A percentile compares a stretch with the other conserved stretches of the same genome.
Conservation (phyloP, 2,888 invertebrate genomes). For the Matsumyia berberina region DNA sequence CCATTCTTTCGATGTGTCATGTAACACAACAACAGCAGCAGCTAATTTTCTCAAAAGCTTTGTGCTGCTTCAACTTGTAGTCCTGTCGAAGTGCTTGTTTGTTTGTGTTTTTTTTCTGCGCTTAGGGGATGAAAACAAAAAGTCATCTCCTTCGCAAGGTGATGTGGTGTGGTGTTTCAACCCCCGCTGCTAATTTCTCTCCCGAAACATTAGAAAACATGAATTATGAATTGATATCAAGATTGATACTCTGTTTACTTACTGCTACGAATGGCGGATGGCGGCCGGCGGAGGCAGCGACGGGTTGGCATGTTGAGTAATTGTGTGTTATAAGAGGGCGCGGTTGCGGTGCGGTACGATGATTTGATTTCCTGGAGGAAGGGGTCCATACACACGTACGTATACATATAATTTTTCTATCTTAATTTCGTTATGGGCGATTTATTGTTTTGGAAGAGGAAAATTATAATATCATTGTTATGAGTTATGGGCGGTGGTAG, state of each 20-base stretch:
- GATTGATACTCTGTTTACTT: constrained; percentile 80
- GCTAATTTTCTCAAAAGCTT: constrained; percentile 75
- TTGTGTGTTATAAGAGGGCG: constrained; percentile 65
- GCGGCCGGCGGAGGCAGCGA: constrained; percentile 39
- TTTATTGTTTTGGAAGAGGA: constrained; percentile 44
- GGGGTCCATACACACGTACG: constrained; percentile 36
- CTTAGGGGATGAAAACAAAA: constrained; percentile 60
- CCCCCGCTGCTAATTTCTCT: constrained; percentile 66
- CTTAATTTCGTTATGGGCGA: constrained; percentile 73
- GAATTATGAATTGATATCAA: constrained; percentile 85
- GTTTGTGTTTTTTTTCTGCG: constrained; percentile 4
- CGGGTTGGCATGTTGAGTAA: constrained; percentile 54
- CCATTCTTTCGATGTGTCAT: constrained; percentile 43
- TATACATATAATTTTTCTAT: constrained; percentile 63
- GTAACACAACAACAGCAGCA: constrained; percentile 49
- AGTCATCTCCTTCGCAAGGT: constrained; percentile 49
- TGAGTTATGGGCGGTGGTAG: constrained; percentile 43
- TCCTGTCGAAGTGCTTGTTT: constrained; percentile 47
- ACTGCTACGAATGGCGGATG: constrained; percentile 39
- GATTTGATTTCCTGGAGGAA: constrained; percentile 65
- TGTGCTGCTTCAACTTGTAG: constrained; percentile 17
- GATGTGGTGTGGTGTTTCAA: constrained; percentile 27
- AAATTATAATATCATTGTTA: constrained; percentile 53
- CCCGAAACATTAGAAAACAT: constrained; percentile 80
- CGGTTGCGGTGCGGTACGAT: constrained; percentile 63